Conservation (phyloP, 2,797 vertebrate species). For the Cuniculus paca region DNA sequence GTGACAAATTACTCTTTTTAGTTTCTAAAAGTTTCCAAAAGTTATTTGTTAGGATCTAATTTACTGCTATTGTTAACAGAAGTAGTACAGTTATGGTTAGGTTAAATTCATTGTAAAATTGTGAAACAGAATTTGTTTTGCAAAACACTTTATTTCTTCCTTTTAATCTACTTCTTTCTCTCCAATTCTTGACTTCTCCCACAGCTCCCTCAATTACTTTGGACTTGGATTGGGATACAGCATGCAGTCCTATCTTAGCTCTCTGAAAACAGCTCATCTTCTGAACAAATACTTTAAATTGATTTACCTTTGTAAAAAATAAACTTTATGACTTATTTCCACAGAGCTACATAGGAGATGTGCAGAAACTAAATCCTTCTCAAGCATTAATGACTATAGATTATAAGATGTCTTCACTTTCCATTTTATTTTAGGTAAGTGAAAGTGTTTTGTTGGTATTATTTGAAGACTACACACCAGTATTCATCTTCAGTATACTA, state of each 20-base stretch:
- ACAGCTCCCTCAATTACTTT: not conserved
- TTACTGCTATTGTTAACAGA: slow-evolving; percentile 19
- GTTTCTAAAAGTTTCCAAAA: slow-evolving; percentile 9
- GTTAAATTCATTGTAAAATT: not conserved
- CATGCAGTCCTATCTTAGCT: accelerated
- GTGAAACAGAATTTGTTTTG: not conserved
- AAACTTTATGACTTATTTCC: not conserved
- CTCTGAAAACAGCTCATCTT: not conserved
- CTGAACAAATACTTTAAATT: not conserved
- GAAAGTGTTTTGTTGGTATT: not conserved
- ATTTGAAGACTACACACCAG: not conserved
- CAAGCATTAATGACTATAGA: not conserved
- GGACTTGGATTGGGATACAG: not conserved
- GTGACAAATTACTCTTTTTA: not conserved
- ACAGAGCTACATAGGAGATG: not conserved
- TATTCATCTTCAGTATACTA: not conserved
- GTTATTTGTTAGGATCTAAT: not conserved
- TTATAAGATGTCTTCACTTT: not conserved
- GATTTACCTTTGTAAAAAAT: not conserved
- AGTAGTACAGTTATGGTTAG: not conserved
- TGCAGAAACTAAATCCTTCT: not conserved
- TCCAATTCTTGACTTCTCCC: not conserved
- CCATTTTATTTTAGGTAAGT: not conserved
- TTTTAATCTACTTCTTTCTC: not conserved
- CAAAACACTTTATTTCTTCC: not conserved